These are phyloP conservation scores for Periophthalmus modestus DNA, from an alignment of 2,113 vertebrate species.

Conservation along the genomic window DNA sequence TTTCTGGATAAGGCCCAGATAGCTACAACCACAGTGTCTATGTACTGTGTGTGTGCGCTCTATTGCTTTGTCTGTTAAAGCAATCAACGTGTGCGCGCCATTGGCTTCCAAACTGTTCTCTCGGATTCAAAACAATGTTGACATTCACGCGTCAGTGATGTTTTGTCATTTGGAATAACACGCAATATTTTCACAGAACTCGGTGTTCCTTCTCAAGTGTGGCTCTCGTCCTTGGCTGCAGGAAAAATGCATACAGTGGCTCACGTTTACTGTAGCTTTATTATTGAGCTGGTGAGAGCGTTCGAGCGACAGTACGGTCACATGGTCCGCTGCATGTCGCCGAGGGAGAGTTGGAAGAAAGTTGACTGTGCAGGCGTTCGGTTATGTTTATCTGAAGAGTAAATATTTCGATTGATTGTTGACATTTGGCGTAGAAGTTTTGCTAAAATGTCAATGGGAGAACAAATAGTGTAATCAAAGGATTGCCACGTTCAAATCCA, in stretches of 20 bases:
- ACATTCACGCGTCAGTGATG: slow-evolving; percentile 38
- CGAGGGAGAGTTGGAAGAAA: no score
- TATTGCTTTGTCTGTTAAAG: slow-evolving; percentile 32
- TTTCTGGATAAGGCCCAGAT: slow-evolving; percentile 18
- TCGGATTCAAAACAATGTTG: slow-evolving; percentile 49
- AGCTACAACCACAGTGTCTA: neutral
- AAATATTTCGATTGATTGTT: no score
- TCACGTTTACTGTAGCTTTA: slow-evolving; percentile 29
- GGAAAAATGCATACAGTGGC: slow-evolving; percentile 41
- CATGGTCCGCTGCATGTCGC: no score
- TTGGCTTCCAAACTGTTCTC: slow-evolving; percentile 44
- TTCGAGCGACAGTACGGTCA: neutral
- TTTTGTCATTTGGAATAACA: slow-evolving; percentile 58
- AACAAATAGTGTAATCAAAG: no score
- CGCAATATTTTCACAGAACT: slow-evolving; percentile 53
- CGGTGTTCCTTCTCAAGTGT: slow-evolving; percentile 37
- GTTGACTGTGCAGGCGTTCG: no score
- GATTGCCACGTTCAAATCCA: no score
- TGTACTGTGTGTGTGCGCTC: slow-evolving; percentile 2
- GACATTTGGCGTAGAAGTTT: no score
- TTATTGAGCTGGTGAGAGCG: slow-evolving; percentile 10
- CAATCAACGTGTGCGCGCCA: slow-evolving; percentile 26
- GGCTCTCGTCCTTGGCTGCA: slow-evolving; percentile 56
- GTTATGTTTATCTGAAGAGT: no score
- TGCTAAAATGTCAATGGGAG: no score